Evolutionary conservation across 2,113 vertebrate species (phyloP), one percentile per base, ranked within the genome.

Genomic region (Macaca nemestrina): DNA sequence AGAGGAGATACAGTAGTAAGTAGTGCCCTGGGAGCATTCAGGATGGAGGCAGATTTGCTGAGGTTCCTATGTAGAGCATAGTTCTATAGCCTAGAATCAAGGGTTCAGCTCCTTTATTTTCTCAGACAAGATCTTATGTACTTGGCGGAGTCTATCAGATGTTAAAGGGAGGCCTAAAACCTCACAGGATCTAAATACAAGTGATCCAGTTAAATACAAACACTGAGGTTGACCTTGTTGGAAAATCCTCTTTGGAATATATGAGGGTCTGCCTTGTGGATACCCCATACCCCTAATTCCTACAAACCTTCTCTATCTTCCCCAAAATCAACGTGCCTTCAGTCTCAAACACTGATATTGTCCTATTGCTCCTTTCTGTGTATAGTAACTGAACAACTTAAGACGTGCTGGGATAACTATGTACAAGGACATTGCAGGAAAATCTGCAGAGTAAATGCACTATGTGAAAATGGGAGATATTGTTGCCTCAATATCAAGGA

Each of bases 301-400:
- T 30, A 55, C 38, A 57, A 93, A 50, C 25, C 50, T 81, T 38
- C 30, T 83, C 45, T 57, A 38, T 11, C n/a, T 79, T 82, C 48
- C 32, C 81, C 20, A 35, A 27, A 43, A 79, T 55, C 14, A 50
- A 68, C 72, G 55, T 81, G 45, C 20, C 27, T 55, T 43, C 13
- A 9, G 22, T 87, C 70, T 72, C 88, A 80, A 50, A 64, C 27
- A 84, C 48, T 90, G 38, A 95, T 12, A 27, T 87, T 93, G 38
- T 8, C 13, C 55, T 95, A 17, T 89, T 93, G 67, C 94, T 95
- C 81, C 88, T 72, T 76, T 76, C 52, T 93, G 25, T 93, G 70
- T 70, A 94, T 88, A 96, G 97, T 78, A 90, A 94, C 90, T 6
- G 43, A 96, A 75, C 97, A 96, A 83, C 76, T 90, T 48, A 92